Evolutionary conservation across 2,888 invertebrate species (phyloP), one percentile per base, ranked within the genome.

Genomic region (Meiosimyza platycephala): DNA sequence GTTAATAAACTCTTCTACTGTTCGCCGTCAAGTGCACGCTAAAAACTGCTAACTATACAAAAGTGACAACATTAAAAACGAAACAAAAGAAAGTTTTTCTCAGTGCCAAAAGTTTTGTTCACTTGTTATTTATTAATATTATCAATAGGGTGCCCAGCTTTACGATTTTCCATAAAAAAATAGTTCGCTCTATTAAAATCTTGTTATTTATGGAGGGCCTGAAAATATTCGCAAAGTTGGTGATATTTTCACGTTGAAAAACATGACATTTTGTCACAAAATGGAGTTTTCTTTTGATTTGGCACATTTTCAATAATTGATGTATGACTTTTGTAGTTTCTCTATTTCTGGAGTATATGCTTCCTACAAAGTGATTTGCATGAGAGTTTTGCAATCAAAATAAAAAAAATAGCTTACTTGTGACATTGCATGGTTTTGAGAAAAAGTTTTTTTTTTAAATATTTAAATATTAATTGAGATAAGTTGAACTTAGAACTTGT

Each of bases 21-120:
- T 52, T 15, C 70, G 69, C 28, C 70, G 70, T 70, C 70, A 70
- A 70, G 70, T 63, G 63, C 62, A 70, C 63, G 54, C 54, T 62
- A 54, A 63, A 70, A 63, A 63, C 70, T 63, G 70, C 70, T 70
- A 63, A 70, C 70, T 48, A 28, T 40, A 47, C 62, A 63, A 28
- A 68, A 68, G 9, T 40, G 40, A 40, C 40, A 40, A 40, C 40
- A 40, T 9, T 11, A 47, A 68, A 70, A 62, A 51, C 50, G 11
- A 52, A 51, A 28, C 33, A 60, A 51, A 57, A 59, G 59, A 28
- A 18, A 12, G 28, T 64, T n/a, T 22, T 64, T 51, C 33, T n/a
- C 60, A 60, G 13, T 64, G 64, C 13, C 64, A 48, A 48, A 64
- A 51, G 47, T 28, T 48, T n/a, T n/a, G n/a, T 9, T 13, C 51